Evolutionary conservation across 2,113 vertebrate species (phyloP).

Genomic region (Silurus asotus): DNA sequence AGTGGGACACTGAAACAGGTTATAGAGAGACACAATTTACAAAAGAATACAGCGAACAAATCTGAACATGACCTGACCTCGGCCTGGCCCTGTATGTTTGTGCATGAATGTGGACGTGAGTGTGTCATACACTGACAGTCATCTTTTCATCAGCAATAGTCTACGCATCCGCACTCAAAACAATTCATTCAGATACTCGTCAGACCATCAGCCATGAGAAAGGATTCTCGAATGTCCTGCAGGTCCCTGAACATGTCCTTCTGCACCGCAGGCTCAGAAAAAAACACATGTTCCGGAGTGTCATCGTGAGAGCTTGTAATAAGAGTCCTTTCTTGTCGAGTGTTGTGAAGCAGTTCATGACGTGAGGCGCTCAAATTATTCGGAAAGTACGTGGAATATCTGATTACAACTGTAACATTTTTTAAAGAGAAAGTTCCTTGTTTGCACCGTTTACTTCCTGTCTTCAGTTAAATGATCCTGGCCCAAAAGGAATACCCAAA

Average conservation of each 20-base stretch:
- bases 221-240: not conserved
- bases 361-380: not conserved
- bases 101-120: not conserved
- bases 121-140: not conserved
- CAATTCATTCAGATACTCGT: not conserved
- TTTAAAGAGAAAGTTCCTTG: not conserved
- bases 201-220: not conserved
- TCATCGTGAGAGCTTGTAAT: no score
- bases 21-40: constrained; percentile 40
- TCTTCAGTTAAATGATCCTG: not conserved
- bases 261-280: not conserved
- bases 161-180: not conserved
- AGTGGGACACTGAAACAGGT: constrained; percentile 20
- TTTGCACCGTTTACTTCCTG: not conserved
- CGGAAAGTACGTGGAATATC: not conserved
- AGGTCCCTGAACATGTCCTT: not conserved
- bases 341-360: not conserved
- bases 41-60: constrained; percentile 52
- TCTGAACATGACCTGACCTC: constrained; percentile 2
- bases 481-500: not conserved
- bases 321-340: not conserved
- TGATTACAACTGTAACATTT: not conserved
- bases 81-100: not conserved
- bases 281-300: not conserved
- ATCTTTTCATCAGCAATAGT: not conserved